Conservation (phyloP, 2,797 vertebrate species). For the Scleropages formosus region DNA sequence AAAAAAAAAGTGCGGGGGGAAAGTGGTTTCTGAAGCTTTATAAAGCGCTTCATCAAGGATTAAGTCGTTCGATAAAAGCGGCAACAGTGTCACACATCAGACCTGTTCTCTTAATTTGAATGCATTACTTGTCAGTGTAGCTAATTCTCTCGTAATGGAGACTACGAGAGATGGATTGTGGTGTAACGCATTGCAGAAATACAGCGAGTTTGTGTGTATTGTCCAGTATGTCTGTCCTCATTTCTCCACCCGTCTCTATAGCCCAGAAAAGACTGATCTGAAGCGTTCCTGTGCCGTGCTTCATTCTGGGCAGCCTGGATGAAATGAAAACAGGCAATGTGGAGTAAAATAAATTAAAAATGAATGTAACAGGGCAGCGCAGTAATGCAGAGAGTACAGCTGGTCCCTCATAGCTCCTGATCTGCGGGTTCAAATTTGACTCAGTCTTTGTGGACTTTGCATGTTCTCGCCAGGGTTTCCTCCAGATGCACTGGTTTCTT, state of each 20-base stretch:
- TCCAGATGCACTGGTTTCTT: no score
- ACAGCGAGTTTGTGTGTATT: background rate
- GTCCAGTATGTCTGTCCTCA: background rate
- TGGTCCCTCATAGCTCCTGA: no score
- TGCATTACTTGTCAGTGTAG: constrained; percentile 62
- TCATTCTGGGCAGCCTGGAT: no score
- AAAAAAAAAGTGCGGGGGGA: background rate
- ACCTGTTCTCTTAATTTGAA: constrained; percentile 69
- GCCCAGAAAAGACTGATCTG: background rate
- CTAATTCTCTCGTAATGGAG: constrained; percentile 70
- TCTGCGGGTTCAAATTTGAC: no score
- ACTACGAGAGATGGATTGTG: constrained; percentile 68
- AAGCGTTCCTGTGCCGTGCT: background rate
- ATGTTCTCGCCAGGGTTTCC: no score
- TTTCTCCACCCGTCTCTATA: background rate
- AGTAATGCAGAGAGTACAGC: no score
- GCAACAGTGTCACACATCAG: constrained; percentile 61
- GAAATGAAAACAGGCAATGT: background rate
- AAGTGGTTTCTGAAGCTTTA: constrained; percentile 48
- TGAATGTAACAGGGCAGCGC: background rate
- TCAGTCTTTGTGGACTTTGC: no score
- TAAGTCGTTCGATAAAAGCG: constrained; percentile 71
- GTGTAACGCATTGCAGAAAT: constrained; percentile 38
- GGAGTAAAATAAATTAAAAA: background rate
- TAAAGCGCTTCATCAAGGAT: constrained; percentile 50